These are phyloP conservation scores for Mus spretus DNA, from an alignment of 2,797 vertebrate species.

Conservation along the genomic window DNA sequence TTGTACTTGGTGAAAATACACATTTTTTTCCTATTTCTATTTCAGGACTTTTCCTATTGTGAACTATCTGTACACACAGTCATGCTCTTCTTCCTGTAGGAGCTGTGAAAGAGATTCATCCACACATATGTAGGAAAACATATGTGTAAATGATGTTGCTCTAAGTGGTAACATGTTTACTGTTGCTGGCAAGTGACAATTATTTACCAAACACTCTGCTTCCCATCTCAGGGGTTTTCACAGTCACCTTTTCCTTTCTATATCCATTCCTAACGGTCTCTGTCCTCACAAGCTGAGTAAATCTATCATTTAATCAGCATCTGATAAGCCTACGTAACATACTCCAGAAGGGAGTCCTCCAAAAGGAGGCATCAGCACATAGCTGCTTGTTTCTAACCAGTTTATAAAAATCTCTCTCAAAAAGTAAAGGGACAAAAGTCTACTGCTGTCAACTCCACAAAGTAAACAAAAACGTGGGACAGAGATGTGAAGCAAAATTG, in stretches of 20 bases:
- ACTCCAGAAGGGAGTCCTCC: background rate
- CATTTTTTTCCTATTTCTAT: background rate
- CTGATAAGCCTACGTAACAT: background rate
- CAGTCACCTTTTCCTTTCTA: background rate
- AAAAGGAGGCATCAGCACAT: background rate
- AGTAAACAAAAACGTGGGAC: background rate
- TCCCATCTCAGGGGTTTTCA: background rate
- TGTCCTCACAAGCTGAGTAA: background rate
- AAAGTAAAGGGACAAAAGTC: slow-evolving; percentile 30
- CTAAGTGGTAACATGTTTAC: background rate
- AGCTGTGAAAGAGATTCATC: background rate
- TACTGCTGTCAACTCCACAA: background rate
- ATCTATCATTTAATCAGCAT: background rate
- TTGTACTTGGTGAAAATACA: background rate
- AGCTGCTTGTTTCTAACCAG: background rate
- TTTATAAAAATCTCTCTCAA: background rate
- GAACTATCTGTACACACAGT: background rate
- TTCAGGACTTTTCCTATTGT: background rate
- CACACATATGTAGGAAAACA: background rate
- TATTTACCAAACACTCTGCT: background rate
- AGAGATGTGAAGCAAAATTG: background rate
- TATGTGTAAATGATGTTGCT: background rate
- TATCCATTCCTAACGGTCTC: slow-evolving; percentile 3
- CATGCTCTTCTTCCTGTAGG: background rate
- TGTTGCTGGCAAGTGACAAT: background rate